Conservation (phyloP, 1,140 invertebrate species). For the Sipha flava region DNA sequence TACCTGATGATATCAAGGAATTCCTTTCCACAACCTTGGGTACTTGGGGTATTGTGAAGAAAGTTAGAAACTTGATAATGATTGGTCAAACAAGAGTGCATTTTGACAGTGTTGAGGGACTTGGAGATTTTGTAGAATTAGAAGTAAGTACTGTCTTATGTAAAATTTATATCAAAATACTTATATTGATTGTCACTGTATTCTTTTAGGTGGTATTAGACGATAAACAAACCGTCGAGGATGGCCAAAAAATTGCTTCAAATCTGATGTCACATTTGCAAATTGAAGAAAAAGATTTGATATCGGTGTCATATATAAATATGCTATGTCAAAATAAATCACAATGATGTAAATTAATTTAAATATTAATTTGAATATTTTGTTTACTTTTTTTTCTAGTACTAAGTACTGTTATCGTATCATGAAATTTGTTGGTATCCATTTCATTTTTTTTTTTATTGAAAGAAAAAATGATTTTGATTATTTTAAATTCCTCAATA, state of each 20-base stretch:
- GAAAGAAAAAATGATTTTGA: no score
- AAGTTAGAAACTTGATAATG: slow-evolving; percentile 65
- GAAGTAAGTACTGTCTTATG: slow-evolving; percentile 53
- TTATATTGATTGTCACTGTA: neutral
- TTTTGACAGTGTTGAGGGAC: slow-evolving; percentile 67
- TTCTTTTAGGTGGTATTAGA: slow-evolving; percentile 30
- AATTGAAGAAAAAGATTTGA: slow-evolving; percentile 33
- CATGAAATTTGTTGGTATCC: no score
- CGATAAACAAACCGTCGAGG: slow-evolving; percentile 34
- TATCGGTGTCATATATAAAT: slow-evolving; percentile 34
- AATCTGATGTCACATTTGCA: slow-evolving; percentile 34
- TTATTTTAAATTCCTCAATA: no score
- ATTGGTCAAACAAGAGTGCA: slow-evolving; percentile 80
- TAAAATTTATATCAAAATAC: neutral
- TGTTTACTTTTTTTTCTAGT: no score
- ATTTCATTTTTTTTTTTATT: no score
- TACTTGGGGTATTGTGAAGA: slow-evolving; percentile 57
- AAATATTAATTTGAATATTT: no score
- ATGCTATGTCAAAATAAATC: slow-evolving; percentile 24
- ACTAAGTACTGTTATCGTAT: no score
- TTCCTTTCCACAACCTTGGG: slow-evolving; percentile 54
- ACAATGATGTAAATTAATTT: no score
- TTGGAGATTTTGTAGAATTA: slow-evolving; percentile 83
- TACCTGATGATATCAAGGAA: slow-evolving; percentile 44
- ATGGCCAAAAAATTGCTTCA: slow-evolving; percentile 35